Evolutionary conservation across 1,140 invertebrate species (phyloP).

Genomic region (Bombus waltoni): DNA sequence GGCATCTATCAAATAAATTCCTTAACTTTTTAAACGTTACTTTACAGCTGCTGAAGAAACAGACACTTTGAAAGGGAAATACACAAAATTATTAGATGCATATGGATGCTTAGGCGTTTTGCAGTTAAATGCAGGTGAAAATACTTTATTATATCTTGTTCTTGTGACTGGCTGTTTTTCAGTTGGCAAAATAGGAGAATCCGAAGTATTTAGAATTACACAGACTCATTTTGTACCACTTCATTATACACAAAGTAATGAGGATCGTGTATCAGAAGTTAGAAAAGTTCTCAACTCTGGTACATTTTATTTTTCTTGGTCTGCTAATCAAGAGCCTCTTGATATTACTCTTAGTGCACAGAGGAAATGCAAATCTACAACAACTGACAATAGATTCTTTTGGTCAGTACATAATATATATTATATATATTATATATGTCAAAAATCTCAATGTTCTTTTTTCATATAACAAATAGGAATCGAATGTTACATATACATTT

Average conservation of each 20-base stretch:
- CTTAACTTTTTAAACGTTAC: slow-evolving; percentile 1
- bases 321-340: slow-evolving; percentile 83
- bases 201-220: slow-evolving; percentile 96
- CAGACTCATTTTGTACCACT: slow-evolving; percentile 95
- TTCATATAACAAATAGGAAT: slow-evolving; percentile 86
- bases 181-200: slow-evolving; percentile 95
- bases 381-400: slow-evolving; percentile 97
- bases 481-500: slow-evolving; percentile 96
- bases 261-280: slow-evolving; percentile 91
- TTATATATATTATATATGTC: neutral
- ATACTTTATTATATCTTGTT: slow-evolving; percentile 92
- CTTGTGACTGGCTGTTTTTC: slow-evolving; percentile 97
- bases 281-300: slow-evolving; percentile 96
- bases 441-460: slow-evolving; percentile 24
- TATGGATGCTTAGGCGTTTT: slow-evolving; percentile 96
- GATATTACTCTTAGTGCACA: slow-evolving; percentile 97
- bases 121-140: slow-evolving; percentile 93
- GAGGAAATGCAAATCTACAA: slow-evolving; percentile 88
- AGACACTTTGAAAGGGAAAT: slow-evolving; percentile 93
- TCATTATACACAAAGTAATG: slow-evolving; percentile 89
- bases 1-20: neutral
- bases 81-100: slow-evolving; percentile 94
- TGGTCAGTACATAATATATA: slow-evolving; percentile 84
- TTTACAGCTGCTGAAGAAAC: slow-evolving; percentile 89
- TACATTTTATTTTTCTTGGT: slow-evolving; percentile 98